Evolutionary conservation across 2,888 invertebrate genomes (phyloP).

Genomic region (Teleogryllus oceanicus): DNA sequence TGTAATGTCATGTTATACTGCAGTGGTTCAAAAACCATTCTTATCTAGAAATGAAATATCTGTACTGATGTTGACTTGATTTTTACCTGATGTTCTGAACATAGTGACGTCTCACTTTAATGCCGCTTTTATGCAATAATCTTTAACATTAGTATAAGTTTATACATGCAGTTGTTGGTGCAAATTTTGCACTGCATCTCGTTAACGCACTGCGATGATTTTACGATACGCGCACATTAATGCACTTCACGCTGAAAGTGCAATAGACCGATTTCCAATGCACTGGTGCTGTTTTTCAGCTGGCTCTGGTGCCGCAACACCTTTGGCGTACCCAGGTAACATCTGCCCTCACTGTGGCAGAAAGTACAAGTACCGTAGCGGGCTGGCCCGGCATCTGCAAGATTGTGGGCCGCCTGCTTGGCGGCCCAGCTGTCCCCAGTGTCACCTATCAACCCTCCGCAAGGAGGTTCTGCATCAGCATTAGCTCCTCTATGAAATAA

Average conservation of each 20-base stretch:
- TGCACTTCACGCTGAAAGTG: not conserved
- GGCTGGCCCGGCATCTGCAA: slow-evolving; percentile 45
- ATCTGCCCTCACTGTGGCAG: slow-evolving; percentile 42
- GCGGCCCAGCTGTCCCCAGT: slow-evolving; percentile 28
- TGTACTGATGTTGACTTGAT: too few relatives aligned
- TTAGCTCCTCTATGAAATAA: not conserved
- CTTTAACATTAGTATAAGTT: too few relatives aligned
- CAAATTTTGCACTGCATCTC: too few relatives aligned
- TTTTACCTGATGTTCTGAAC: too few relatives aligned
- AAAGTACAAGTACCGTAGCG: slow-evolving; percentile 44
- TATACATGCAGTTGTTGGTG: too few relatives aligned
- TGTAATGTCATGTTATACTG: too few relatives aligned
- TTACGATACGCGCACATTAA: too few relatives aligned
- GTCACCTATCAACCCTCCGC: slow-evolving; percentile 22
- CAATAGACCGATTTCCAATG: slow-evolving; percentile 4
- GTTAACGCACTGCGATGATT: too few relatives aligned
- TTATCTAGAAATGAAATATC: too few relatives aligned
- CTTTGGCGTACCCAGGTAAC: slow-evolving; percentile 29
- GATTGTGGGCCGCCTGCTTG: slow-evolving; percentile 38
- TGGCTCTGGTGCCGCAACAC: slow-evolving; percentile 20
- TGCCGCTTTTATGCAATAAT: too few relatives aligned
- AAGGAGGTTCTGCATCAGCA: slow-evolving; percentile 27
- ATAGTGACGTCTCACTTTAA: too few relatives aligned
- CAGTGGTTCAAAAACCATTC: too few relatives aligned
- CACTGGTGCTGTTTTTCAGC: slow-evolving; percentile 28